Percentiles rank a stretch among this genome's conserved stretches.
Evolutionary conservation across 2,113 vertebrate species (phyloP).

Genomic region (Gallinago paraguaiae): DNA sequence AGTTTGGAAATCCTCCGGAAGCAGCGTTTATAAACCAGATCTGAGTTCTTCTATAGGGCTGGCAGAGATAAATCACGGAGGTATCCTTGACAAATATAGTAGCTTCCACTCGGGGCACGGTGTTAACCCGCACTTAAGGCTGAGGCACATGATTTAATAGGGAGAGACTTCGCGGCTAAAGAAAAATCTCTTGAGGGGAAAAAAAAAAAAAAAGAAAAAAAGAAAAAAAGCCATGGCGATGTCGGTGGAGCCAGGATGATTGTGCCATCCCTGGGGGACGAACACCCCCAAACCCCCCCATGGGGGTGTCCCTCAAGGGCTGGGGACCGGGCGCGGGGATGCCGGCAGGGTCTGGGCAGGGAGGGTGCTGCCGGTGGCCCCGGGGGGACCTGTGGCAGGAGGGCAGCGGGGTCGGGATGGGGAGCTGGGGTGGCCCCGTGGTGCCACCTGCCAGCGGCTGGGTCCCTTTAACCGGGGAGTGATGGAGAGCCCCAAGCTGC

Average conservation of each 20-base stretch:
- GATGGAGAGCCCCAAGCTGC: constrained; percentile 57
- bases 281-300: neutral
- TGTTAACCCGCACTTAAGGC: constrained; percentile 65
- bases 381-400: rapidly evolving
- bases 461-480: constrained; percentile 57
- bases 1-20: neutral
- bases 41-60: neutral
- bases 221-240: neutral
- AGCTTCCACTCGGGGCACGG: constrained; percentile 38
- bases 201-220: neutral
- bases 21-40: neutral
- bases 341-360: neutral
- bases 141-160: constrained; percentile 54
- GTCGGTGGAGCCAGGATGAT: neutral
- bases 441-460: neutral
- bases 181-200: constrained; percentile 22
- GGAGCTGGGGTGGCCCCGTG: rapidly evolving
- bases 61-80: constrained; percentile 10
- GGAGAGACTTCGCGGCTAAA: constrained; percentile 7
- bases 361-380: neutral
- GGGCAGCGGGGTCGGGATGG: rapidly evolving
- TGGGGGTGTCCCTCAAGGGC: rapidly evolving
- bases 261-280: neutral
- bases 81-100: constrained; percentile 55
- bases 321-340: rapidly evolving